Conservation (phyloP, 1,140 invertebrate species). For the Drosophila albomicans region DNA sequence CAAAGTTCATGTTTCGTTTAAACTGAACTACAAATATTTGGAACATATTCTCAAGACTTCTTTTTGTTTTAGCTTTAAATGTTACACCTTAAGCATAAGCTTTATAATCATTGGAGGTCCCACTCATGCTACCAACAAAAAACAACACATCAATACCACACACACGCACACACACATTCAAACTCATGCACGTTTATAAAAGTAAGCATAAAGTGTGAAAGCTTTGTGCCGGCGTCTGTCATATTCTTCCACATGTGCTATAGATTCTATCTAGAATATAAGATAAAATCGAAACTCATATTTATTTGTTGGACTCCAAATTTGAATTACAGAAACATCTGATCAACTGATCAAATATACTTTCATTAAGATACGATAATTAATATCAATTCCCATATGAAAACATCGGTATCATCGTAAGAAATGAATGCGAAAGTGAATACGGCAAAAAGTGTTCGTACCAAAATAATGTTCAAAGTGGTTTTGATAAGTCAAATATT, state of each 20-base stretch:
- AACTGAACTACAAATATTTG: too few species aligned
- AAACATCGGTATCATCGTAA: neutral
- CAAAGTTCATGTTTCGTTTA: too few species aligned
- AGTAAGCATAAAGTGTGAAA: constrained; percentile 30
- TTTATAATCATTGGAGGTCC: constrained; percentile 47
- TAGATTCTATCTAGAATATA: constrained; percentile 32
- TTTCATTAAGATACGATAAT: too few species aligned
- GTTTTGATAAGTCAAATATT: neutral
- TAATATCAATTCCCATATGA: too few species aligned
- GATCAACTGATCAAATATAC: too few species aligned
- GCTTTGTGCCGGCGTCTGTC: neutral
- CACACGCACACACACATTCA: neutral
- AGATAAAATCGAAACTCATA: too few species aligned
- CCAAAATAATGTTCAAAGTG: neutral
- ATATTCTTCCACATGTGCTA: constrained; percentile 36
- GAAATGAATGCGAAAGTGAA: constrained; percentile 50
- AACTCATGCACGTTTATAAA: constrained; percentile 9
- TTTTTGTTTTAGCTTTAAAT: too few species aligned
- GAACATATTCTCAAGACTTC: too few species aligned
- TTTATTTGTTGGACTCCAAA: too few species aligned
- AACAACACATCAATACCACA: constrained; percentile 25
- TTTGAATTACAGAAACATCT: too few species aligned
- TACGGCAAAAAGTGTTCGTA: constrained; percentile 14
- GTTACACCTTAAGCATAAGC: too few species aligned
- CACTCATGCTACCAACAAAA: constrained; percentile 4